Base-by-base conservation (phyloP, 1,140 invertebrate genomes). In the Semibalanus balanoides region DNA sequence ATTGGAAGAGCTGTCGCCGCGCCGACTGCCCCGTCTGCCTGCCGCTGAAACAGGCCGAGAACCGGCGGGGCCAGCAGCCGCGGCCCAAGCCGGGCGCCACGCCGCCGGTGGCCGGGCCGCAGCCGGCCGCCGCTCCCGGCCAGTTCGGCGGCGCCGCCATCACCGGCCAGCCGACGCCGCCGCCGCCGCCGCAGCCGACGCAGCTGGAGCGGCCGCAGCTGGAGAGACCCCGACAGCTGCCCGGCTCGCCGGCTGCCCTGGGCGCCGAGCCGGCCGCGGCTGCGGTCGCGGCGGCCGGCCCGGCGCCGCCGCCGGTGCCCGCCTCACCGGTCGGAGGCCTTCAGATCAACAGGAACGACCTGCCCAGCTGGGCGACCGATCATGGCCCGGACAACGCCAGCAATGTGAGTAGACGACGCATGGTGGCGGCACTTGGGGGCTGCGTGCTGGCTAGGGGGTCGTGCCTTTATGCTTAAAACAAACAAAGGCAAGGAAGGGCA, bases 1-100 rank as follows among this genome's bases (percentile, higher is more conserved):
- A 99, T 84, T 99, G 97, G 96, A 99, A 98, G 85, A 95, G 98
- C 82, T 99, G 98, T 85, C 90, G 89, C 29, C 88, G 95, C 78
- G 89, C 87, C 80, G 97, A 98, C 85, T 99, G 98, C 87, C 95
- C 96, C 31, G 96, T 99, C 22, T 99, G 98, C 86, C 89, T 96
- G 80, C 97, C 97, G 5, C 87, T 99, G 43, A 98, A 99, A 82
- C 94, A 96, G 85, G 94, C 93, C 31, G 93, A 95, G 81, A 92
- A 83, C 85, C 81, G 51, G 78, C 78, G 72, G 75, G 69, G 64
- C 73, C 78, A 64, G 77, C 81, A 77, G 51, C 51, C 51, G 51
- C 51, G 51, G 51, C 51, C 51, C n/a, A n/a, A n/a, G 51, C 51
- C 51, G 51, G 51, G 51, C 51, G 51, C 51, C 7, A 7, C 51